Conservation (phyloP, 2,797 vertebrate genomes). For the Dallia pectoralis region DNA sequence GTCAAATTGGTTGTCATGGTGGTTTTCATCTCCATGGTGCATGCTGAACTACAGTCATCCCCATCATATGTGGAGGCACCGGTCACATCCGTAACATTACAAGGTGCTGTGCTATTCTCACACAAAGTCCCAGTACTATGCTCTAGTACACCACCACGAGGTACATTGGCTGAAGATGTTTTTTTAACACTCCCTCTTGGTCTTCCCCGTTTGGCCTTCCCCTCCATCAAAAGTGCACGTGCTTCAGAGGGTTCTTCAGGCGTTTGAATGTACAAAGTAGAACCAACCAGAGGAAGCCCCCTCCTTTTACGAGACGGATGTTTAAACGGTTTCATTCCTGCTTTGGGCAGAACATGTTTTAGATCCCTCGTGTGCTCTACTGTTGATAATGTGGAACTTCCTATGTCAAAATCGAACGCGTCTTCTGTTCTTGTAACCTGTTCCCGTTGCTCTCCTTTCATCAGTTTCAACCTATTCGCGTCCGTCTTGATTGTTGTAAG, state of each 20-base stretch:
- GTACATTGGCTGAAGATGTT: not conserved
- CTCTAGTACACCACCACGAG: conserved; percentile 10
- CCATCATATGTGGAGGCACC: not conserved
- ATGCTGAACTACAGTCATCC: conserved; percentile 6
- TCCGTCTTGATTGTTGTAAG: conserved; percentile 9
- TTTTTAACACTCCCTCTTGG: conserved; percentile 9
- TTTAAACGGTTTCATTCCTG: not conserved
- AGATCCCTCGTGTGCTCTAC: not conserved
- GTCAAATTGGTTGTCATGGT: conserved; percentile 24
- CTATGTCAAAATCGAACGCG: not conserved
- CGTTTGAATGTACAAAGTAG: not conserved
- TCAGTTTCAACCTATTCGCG: conserved; percentile 40
- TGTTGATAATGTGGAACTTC: not conserved
- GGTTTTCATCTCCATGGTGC: conserved; percentile 44
- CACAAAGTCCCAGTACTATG: conserved; percentile 15
- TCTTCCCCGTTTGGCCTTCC: conserved; percentile 44
- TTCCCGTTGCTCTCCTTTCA: conserved; percentile 1
- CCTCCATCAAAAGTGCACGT: conserved; percentile 17
- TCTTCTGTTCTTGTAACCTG: conserved; percentile 1
- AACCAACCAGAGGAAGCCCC: not conserved
- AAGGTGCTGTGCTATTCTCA: conserved; percentile 15
- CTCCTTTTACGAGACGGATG: not conserved
- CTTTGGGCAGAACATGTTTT: conserved; percentile 1
- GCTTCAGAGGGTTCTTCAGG: not conserved
- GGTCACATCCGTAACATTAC: conserved; percentile 14